Evolutionary conservation across 1,140 invertebrate genomes (phyloP).

Genomic region (Cydia strobilella): DNA sequence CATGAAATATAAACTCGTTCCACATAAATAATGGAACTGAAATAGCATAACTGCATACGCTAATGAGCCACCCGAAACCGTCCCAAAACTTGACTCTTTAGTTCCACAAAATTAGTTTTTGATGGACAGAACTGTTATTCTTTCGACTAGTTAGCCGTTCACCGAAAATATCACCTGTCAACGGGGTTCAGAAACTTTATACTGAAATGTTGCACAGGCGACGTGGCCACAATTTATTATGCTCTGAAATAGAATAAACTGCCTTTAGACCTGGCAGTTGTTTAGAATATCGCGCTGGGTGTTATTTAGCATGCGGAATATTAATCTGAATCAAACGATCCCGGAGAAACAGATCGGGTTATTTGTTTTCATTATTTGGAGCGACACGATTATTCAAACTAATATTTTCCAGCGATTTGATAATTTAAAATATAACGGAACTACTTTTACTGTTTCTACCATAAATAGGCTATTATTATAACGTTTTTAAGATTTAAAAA

Average conservation of each 20-base stretch:
- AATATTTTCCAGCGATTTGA: not conserved
- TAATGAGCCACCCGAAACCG: constrained; percentile 37
- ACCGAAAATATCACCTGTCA: constrained; percentile 64
- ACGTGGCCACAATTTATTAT: constrained; percentile 46
- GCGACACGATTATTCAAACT: constrained; percentile 38
- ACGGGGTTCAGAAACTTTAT: constrained; percentile 62
- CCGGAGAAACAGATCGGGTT: constrained; percentile 37
- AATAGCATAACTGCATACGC: constrained; percentile 30
- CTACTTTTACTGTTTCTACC: not conserved
- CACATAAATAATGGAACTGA: constrained; percentile 3
- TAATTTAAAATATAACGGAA: not conserved
- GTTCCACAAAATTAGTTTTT: constrained; percentile 60
- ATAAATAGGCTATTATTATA: too few species aligned
- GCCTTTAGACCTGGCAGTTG: constrained; percentile 36
- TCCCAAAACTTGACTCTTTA: constrained; percentile 48
- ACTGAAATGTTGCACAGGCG: constrained; percentile 64
- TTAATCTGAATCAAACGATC: constrained; percentile 62
- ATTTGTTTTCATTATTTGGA: constrained; percentile 43
- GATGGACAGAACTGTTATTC: constrained; percentile 67
- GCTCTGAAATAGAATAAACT: constrained; percentile 54
- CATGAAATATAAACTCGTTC: not conserved
- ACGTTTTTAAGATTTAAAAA: too few species aligned
- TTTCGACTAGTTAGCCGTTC: constrained; percentile 58
- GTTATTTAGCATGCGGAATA: constrained; percentile 58
- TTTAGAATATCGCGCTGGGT: constrained; percentile 57